phyloP scores from a whole-genome alignment of 2,797 vertebrate genomes.

The Phrynocephalus forsythii region DNA sequence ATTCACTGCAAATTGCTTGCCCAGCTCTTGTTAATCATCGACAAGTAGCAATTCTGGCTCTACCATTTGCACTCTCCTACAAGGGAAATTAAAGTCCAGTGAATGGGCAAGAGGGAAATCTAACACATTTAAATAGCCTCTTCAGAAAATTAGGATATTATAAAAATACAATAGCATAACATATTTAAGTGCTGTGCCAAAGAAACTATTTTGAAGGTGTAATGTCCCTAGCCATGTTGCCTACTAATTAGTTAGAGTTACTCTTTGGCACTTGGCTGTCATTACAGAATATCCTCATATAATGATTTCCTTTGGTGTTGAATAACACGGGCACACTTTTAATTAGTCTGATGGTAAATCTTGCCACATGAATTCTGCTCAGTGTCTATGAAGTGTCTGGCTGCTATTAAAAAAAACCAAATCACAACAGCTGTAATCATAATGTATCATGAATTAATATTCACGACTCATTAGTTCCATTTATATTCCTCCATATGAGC shows the following conservation, averaged over 20 bases:
- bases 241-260: fast-evolving
- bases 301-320: background rate
- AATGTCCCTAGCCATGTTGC: fast-evolving
- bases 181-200: conserved; percentile 32
- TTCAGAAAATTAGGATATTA: conserved; percentile 45
- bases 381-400: background rate
- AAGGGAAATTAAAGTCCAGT: conserved; percentile 35
- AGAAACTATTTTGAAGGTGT: background rate
- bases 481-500: no score
- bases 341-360: background rate
- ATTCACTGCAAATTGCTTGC: conserved; percentile 51
- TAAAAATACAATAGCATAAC: conserved; percentile 20
- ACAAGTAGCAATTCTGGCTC: conserved; percentile 48
- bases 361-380: background rate
- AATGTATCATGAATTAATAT: background rate
- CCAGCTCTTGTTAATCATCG: conserved; percentile 31
- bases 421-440: fast-evolving
- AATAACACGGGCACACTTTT: fast-evolving
- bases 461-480: no score
- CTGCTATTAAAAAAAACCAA: background rate
- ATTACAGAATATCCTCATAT: background rate
- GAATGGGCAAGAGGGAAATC: conserved; percentile 39
- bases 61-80: conserved; percentile 29
- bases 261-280: fast-evolving
- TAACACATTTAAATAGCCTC: conserved; percentile 30